Conservation (phyloP, 2,888 invertebrate genomes). For the Bursaphelenchus okinawaensis region DNA sequence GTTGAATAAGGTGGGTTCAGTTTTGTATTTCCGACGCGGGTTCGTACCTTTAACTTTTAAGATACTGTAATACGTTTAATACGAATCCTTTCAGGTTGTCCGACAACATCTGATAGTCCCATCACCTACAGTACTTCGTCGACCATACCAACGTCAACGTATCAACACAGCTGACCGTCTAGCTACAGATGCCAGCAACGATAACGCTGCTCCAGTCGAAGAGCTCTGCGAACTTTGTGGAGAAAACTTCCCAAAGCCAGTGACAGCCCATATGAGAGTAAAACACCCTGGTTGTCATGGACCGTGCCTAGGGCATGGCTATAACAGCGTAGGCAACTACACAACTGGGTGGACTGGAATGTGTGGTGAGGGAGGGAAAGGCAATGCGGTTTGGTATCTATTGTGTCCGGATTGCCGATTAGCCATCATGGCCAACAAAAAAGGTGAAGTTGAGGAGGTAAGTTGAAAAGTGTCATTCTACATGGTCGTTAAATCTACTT, state of each 20-base stretch:
- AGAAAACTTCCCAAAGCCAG: slow-evolving; percentile 65
- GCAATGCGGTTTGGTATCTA: slow-evolving; percentile 70
- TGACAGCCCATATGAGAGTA: slow-evolving; percentile 84
- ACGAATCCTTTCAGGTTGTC: slow-evolving; percentile 57
- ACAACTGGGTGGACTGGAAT: slow-evolving; percentile 81
- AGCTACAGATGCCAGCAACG: slow-evolving; percentile 7
- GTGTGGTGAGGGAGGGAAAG: slow-evolving; percentile 78
- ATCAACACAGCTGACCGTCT: slow-evolving; percentile 3
- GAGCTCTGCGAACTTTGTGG: slow-evolving; percentile 80
- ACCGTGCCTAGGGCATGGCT: slow-evolving; percentile 78
- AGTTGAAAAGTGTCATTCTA: neutral
- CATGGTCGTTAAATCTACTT: no score
- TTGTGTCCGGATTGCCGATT: slow-evolving; percentile 80
- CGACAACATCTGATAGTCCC: slow-evolving; percentile 66
- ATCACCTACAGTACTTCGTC: slow-evolving; percentile 62
- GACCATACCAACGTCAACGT: neutral
- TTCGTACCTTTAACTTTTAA: no score
- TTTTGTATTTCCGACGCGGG: neutral
- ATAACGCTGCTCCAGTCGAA: slow-evolving; percentile 46
- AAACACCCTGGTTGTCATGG: slow-evolving; percentile 84
- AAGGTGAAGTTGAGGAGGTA: neutral
- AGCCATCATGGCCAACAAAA: neutral
- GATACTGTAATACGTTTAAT: neutral
- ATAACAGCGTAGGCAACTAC: slow-evolving; percentile 82
- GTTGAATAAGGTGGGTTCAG: neutral